A percentile compares a stretch with the other conserved stretches of the same genome.
phyloP scores from a whole-genome alignment of 1,140 invertebrate species.

The Ips typographus region DNA sequence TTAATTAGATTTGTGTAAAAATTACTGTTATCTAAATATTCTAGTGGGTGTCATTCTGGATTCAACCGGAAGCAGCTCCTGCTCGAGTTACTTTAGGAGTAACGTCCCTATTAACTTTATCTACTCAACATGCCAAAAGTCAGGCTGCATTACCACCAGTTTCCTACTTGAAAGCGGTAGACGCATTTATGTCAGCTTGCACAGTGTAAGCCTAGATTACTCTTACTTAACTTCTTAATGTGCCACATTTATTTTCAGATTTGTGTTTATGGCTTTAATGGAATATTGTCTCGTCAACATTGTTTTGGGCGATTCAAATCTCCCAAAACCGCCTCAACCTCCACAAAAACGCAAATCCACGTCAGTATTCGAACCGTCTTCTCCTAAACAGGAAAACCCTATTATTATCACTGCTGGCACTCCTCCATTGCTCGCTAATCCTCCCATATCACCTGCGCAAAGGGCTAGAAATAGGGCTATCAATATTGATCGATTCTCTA shows the following conservation, averaged over 20 bases:
- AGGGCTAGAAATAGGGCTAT: slow-evolving; percentile 73
- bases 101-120: slow-evolving; percentile 84
- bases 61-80: slow-evolving; percentile 85
- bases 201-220: slow-evolving; percentile 64
- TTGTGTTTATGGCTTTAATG: slow-evolving; percentile 93
- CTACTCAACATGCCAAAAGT: slow-evolving; percentile 89
- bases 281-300: slow-evolving; percentile 92
- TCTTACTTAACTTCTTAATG: neutral
- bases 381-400: slow-evolving; percentile 45
- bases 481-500: slow-evolving; percentile 81
- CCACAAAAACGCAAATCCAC: slow-evolving; percentile 49
- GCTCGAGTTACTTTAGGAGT: slow-evolving; percentile 88
- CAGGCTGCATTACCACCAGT: slow-evolving; percentile 86
- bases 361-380: slow-evolving; percentile 58
- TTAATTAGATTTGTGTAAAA: no score
- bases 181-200: slow-evolving; percentile 89
- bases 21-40: slow-evolving; percentile 34
- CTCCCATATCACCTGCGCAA: slow-evolving; percentile 58
- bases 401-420: slow-evolving; percentile 34
- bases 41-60: slow-evolving; percentile 92
- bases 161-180: slow-evolving; percentile 87
- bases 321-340: slow-evolving; percentile 55
- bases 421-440: neutral
- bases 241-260: slow-evolving; percentile 53
- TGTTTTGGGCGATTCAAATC: slow-evolving; percentile 74